Evolutionary conservation across 1,140 invertebrate species (phyloP).

Genomic region (Lepidotrigona ventralis): DNA sequence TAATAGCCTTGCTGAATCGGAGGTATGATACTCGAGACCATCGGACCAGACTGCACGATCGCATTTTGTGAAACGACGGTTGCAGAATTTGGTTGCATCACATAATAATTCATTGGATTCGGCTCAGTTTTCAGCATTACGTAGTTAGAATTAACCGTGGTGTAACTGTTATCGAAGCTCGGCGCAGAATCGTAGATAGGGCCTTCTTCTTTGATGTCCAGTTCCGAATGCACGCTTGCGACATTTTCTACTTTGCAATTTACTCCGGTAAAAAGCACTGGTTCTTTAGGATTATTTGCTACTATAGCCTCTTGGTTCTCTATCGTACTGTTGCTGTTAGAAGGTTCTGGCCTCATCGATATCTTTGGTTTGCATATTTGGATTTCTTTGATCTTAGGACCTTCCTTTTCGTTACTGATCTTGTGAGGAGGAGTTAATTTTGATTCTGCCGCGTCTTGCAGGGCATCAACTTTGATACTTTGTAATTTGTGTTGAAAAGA

Average conservation of each 20-base stretch:
- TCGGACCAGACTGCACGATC: slow-evolving; percentile 11
- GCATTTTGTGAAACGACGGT: slow-evolving; percentile 11
- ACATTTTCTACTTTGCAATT: slow-evolving; percentile 58
- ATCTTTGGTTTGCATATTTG: slow-evolving; percentile 27
- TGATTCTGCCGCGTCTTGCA: slow-evolving; percentile 13
- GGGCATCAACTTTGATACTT: slow-evolving; percentile 58
- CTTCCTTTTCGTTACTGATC: background rate
- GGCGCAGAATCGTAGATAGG: slow-evolving; percentile 60
- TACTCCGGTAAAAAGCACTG: slow-evolving; percentile 23
- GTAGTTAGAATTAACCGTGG: slow-evolving; percentile 63
- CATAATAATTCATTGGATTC: slow-evolving; percentile 59
- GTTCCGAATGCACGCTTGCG: slow-evolving; percentile 73
- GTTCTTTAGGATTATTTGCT: background rate
- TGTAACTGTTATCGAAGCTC: slow-evolving; percentile 36
- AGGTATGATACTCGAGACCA: slow-evolving; percentile 32
- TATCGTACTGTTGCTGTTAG: background rate
- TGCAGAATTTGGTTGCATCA: slow-evolving; percentile 49
- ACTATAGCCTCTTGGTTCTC: background rate
- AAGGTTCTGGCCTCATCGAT: background rate
- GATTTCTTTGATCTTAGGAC: slow-evolving; percentile 8
- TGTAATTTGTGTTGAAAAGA: slow-evolving; percentile 69
- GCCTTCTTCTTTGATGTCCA: slow-evolving; percentile 75
- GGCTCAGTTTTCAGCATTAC: slow-evolving; percentile 57
- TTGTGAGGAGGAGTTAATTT: background rate
- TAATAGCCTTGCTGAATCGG: slow-evolving; percentile 46